Percentiles rank a stretch among this genome's conserved stretches.
Conservation (phyloP, 2,797 vertebrate genomes). For the Lophotriccus pileatus region DNA sequence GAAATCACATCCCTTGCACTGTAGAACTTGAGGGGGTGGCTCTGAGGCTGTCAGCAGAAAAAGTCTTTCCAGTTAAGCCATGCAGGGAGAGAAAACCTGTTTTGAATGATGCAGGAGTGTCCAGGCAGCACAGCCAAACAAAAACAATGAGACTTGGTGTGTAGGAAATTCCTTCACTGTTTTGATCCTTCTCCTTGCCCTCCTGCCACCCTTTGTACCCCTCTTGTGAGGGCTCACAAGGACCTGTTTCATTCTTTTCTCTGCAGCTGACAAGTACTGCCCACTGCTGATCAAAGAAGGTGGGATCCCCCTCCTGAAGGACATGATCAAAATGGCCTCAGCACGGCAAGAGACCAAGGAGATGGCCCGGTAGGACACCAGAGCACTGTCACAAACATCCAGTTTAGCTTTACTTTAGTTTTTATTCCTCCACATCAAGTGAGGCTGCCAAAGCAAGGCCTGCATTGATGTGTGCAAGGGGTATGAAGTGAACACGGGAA, state of each 20-base stretch:
- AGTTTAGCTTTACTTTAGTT: background rate
- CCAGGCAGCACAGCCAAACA: background rate
- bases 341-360: constrained; percentile 92
- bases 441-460: background rate
- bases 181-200: background rate
- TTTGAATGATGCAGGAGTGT: background rate
- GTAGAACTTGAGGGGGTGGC: background rate
- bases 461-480: background rate
- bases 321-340: constrained; percentile 86
- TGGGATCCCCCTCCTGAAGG: constrained; percentile 86
- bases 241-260: background rate
- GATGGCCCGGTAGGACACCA: constrained; percentile 88
- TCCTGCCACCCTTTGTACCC: background rate
- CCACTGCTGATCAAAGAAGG: constrained; percentile 96
- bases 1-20: background rate
- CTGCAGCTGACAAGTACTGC: constrained; percentile 92
- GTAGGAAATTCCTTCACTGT: background rate
- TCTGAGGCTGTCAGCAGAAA: background rate
- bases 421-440: background rate
- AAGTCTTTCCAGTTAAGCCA: background rate
- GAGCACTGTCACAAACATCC: background rate
- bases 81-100: background rate
- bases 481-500: background rate
- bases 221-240: background rate
- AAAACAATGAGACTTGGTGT: background rate